Base-by-base conservation (phyloP, 2,888 invertebrate species). In the Eurytoma californica region DNA sequence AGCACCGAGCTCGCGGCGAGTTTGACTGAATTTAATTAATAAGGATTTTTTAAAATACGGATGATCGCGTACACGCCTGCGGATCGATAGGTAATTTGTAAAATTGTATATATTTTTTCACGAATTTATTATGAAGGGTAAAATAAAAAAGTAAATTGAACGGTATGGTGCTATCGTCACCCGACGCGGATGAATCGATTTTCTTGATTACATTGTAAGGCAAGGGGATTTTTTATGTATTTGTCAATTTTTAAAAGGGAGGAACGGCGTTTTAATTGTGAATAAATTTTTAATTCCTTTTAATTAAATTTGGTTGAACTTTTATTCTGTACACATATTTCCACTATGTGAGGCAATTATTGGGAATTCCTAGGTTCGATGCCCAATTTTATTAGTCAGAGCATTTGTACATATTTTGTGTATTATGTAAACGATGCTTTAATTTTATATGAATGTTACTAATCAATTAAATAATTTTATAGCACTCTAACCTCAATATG, bases 281-380 rank as follows among this genome's bases (percentile, higher is more conserved):
- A 55, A 28, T 30, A 68, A 68, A 68, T 68, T 28, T 24, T 69
- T 20, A 75, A 72, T 72, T 80, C 80, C 77, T 77, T 60, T 80
- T 80, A 77, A 80, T 80, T 80, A 74, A 80, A 80, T 74, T 80
- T 77, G 47, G 80, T 80, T 77, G 30, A 80, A 80, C 80, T 70
- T 80, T 74, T 55, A 39, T 76, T 68, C 18, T 80, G 63, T 63
- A 57, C 51, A 55, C 57, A 77, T 68, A 80, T 51, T 77, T 78
- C 57, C 60, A 65, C 69, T 72, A 67, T 30, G 47, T 30, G 47
- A 73, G 39, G 57, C 67, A 60, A 69, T 60, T 58, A 2, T 58
- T 53, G 20, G 9, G 69, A 73, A 80, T 73, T 80, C 72, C 77
- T 77, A 69, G 73, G 74, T 74, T 79, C 58, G 55, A 67, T 28